Conservation (phyloP, 2,888 invertebrate genomes). For the Melanophora roralis region DNA sequence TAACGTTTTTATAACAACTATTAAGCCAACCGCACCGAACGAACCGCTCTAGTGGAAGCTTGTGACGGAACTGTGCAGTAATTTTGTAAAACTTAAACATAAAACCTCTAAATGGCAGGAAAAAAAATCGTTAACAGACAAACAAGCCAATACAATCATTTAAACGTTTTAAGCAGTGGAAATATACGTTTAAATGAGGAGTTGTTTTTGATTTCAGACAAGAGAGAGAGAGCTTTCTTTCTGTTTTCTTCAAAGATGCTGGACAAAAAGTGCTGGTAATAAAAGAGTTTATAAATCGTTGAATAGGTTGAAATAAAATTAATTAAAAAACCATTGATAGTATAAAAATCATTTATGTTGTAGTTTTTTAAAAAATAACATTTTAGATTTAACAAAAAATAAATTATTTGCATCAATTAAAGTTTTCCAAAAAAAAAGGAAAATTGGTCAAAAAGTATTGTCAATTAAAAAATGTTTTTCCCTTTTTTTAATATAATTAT, state of each 20-base stretch:
- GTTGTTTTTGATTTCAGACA: neutral
- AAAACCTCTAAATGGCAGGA: slow-evolving; percentile 66
- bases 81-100: slow-evolving; percentile 69
- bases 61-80: slow-evolving; percentile 72
- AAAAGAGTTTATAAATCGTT: neutral
- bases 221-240: slow-evolving; percentile 42
- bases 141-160: slow-evolving; percentile 65
- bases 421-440: too few species aligned
- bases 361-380: too few species aligned
- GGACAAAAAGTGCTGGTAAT: slow-evolving; percentile 13
- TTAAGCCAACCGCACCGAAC: slow-evolving; percentile 50
- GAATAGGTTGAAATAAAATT: neutral
- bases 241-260: slow-evolving; percentile 32
- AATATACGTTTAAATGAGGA: slow-evolving; percentile 45
- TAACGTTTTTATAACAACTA: slow-evolving; percentile 19
- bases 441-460: too few species aligned
- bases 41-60: slow-evolving; percentile 70
- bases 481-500: too few species aligned
- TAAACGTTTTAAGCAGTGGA: slow-evolving; percentile 13
- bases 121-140: slow-evolving; percentile 47
- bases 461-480: too few species aligned
- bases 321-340: too few species aligned
- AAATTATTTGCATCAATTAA: too few species aligned
- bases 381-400: too few species aligned
- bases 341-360: too few species aligned